Percentiles rank a stretch among this genome's conserved stretches.
These are phyloP conservation scores for Sakesphorus luctuosus DNA, from an alignment of 2,113 vertebrate species.

Conservation along the genomic window DNA sequence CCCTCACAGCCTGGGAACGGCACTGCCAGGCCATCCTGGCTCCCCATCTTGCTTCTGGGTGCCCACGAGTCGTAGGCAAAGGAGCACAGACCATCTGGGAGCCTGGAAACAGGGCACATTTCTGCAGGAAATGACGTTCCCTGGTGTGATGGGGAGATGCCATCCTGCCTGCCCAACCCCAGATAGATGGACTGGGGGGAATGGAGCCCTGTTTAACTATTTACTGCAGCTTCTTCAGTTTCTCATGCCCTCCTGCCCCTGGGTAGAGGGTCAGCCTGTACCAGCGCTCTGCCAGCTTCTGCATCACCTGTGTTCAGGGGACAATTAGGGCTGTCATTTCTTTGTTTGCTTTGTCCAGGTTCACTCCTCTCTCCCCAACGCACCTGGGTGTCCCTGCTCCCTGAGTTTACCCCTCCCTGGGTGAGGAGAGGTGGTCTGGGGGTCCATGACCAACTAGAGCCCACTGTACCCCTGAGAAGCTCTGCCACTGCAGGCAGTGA, in stretches of 20 bases:
- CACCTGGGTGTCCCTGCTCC: neutral
- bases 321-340: rapidly evolving
- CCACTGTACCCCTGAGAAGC: rapidly evolving
- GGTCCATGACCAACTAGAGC: rapidly evolving
- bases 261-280: neutral
- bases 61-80: rapidly evolving
- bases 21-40: rapidly evolving
- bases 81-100: neutral
- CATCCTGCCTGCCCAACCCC: neutral
- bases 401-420: too few relatives aligned
- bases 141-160: neutral
- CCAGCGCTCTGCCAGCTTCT: neutral
- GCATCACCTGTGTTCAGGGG: neutral
- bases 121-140: neutral
- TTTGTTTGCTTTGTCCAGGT: neutral
- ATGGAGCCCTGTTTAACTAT: neutral
- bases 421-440: neutral
- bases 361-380: neutral
- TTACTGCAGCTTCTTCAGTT: neutral
- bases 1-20: neutral
- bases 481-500: rapidly evolving
- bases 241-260: neutral
- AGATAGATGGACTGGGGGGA: rapidly evolving
- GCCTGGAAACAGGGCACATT: neutral
- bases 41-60: neutral